Evolutionary conservation across 2,888 invertebrate species (phyloP).

Genomic region (Erebia epiphron): DNA sequence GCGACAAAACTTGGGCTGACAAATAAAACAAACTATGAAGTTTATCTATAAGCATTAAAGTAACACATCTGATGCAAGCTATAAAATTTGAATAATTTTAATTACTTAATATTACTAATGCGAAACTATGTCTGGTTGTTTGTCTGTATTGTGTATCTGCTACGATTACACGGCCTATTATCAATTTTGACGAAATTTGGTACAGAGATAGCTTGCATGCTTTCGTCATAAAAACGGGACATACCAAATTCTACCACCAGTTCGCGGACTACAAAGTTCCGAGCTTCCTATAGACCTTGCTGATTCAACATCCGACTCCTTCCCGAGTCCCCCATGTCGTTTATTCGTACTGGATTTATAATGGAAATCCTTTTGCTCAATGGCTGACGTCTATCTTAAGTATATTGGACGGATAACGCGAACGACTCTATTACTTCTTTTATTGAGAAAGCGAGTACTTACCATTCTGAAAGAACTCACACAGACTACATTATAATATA

Average conservation of each 20-base stretch:
- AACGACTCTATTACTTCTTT: constrained; percentile 15
- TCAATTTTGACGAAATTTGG: too few species aligned
- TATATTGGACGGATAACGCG: constrained; percentile 24
- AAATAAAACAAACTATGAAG: too few species aligned
- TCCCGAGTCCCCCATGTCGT: constrained; percentile 24
- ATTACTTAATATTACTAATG: too few species aligned
- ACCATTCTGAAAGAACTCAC: background rate
- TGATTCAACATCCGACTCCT: constrained; percentile 39
- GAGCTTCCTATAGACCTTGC: constrained; percentile 33
- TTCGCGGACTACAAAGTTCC: background rate
- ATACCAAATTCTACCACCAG: background rate
- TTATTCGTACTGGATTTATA: constrained; percentile 34
- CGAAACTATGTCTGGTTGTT: too few species aligned
- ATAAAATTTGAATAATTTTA: too few species aligned
- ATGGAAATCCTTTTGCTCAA: constrained; percentile 32
- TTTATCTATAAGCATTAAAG: too few species aligned
- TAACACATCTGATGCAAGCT: too few species aligned
- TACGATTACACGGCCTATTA: too few species aligned
- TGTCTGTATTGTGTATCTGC: too few species aligned
- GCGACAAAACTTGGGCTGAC: too few species aligned
- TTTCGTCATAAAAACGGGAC: too few species aligned
- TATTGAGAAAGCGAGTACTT: constrained; percentile 1
- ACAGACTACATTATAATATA: background rate
- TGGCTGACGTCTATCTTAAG: constrained; percentile 29
- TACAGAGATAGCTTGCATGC: too few species aligned